phyloP scores from a whole-genome alignment of 2,797 vertebrate genomes.

The Clarias platycephalus region DNA sequence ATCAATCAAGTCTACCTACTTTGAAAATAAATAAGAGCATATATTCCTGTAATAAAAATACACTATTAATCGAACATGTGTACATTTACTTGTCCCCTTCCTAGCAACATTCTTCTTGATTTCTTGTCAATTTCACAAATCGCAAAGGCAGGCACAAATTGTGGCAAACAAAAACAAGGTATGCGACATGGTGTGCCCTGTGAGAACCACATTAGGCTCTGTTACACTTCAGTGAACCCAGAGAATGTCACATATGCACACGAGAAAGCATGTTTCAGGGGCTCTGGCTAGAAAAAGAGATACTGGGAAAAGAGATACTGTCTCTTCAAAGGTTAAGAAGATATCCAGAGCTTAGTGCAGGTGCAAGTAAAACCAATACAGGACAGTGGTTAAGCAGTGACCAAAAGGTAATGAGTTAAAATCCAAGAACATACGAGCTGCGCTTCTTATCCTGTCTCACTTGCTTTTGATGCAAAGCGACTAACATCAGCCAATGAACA shows the following conservation, averaged over 20 bases:
- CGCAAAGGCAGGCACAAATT: slow-evolving; percentile 76
- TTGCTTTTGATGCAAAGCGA: not conserved
- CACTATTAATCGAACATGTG: slow-evolving; percentile 75
- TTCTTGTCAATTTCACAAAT: slow-evolving; percentile 89
- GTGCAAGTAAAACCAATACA: slow-evolving; percentile 44
- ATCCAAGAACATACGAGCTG: not conserved
- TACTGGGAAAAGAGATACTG: slow-evolving; percentile 70
- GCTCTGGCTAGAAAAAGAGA: slow-evolving; percentile 51
- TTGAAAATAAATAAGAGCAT: slow-evolving; percentile 70
- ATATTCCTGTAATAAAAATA: slow-evolving; percentile 79
- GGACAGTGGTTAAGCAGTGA: not conserved
- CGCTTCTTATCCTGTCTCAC: not conserved
- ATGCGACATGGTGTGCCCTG: slow-evolving; percentile 64
- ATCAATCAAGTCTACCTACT: slow-evolving; percentile 61
- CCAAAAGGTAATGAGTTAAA: not conserved
- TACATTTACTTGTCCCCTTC: slow-evolving; percentile 58
- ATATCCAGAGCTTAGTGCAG: slow-evolving; percentile 66
- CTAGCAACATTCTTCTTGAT: slow-evolving; percentile 53
- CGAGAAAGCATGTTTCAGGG: slow-evolving; percentile 48
- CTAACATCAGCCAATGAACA: not conserved
- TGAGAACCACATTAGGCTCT: slow-evolving; percentile 59
- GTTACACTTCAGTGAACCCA: slow-evolving; percentile 58
- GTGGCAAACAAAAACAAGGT: slow-evolving; percentile 73
- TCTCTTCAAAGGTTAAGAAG: slow-evolving; percentile 69
- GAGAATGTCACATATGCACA: slow-evolving; percentile 54